A percentile compares a stretch with the other conserved stretches of the same genome.
These are phyloP conservation scores for Monochamus saltuarius DNA, from an alignment of 1,140 invertebrate species.

Conservation along the genomic window DNA sequence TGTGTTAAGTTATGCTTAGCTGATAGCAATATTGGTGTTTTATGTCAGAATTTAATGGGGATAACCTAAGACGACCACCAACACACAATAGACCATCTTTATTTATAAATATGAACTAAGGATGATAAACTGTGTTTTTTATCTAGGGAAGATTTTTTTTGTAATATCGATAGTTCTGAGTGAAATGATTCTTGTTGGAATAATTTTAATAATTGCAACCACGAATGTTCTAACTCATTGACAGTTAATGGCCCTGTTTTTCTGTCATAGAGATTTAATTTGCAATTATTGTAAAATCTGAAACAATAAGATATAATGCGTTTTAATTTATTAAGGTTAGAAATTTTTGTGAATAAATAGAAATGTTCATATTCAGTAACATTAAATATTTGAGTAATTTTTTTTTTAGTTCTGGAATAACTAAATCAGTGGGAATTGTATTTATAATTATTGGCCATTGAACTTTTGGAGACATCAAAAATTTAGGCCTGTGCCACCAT, in stretches of 20 bases:
- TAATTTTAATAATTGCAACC: too few relatives aligned
- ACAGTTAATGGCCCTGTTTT: too few relatives aligned
- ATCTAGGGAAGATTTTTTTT: not conserved
- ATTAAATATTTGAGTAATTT: not conserved
- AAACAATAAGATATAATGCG: not conserved
- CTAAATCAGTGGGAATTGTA: not conserved
- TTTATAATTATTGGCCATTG: not conserved
- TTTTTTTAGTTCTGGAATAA: not conserved
- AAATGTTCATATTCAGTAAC: too few relatives aligned
- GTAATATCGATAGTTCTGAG: not conserved
- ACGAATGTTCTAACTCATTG: too few relatives aligned
- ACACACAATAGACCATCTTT: conserved; percentile 24
- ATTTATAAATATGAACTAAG: conserved; percentile 22
- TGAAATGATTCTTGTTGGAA: not conserved
- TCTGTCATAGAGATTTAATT: too few relatives aligned
- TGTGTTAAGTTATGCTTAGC: not conserved
- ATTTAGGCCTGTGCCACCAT: too few relatives aligned
- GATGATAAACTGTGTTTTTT: conserved; percentile 9
- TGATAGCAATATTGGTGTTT: conserved; percentile 22
- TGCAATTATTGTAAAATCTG: conserved; percentile 12
- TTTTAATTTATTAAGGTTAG: not conserved
- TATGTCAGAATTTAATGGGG: conserved; percentile 6
- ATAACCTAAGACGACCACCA: conserved; percentile 25
- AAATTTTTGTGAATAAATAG: not conserved
- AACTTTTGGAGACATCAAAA: not conserved